Percentiles rank a stretch among this genome's conserved stretches.
These are phyloP conservation scores for Congeria kusceri DNA, from an alignment of 2,888 invertebrate species.

Conservation along the genomic window DNA sequence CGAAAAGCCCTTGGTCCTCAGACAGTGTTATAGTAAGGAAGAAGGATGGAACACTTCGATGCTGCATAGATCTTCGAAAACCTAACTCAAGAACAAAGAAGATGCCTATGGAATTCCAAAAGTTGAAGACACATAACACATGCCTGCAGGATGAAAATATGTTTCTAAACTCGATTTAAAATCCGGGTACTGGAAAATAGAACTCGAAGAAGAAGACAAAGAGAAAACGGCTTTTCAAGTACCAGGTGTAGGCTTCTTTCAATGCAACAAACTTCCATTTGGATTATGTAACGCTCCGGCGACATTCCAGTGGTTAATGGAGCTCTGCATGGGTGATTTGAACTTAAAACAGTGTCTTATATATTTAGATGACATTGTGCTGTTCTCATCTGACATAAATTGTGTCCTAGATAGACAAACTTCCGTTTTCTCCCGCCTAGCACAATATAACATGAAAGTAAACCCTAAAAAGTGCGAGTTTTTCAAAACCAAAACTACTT, in stretches of 20 bases:
- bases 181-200: slow-evolving; percentile 13
- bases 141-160: background rate
- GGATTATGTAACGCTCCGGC: background rate
- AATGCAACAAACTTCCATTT: background rate
- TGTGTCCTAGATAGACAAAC: background rate
- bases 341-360: background rate
- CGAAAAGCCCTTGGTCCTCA: background rate
- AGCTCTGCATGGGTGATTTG: background rate
- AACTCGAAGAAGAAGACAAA: slow-evolving; percentile 22
- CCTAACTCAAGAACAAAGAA: background rate
- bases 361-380: background rate
- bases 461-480: slow-evolving; percentile 36
- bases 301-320: background rate
- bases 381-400: background rate
- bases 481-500: slow-evolving; percentile 11
- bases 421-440: slow-evolving; percentile 13
- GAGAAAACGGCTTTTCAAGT: slow-evolving; percentile 33
- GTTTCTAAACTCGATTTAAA: slow-evolving; percentile 23
- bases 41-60: background rate
- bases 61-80: background rate
- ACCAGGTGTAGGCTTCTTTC: slow-evolving; percentile 20
- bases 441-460: slow-evolving; percentile 20
- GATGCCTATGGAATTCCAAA: background rate
- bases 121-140: background rate
- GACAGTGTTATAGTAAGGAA: background rate